Base-by-base conservation (phyloP, 2,113 vertebrate genomes). In the Charina bottae region DNA sequence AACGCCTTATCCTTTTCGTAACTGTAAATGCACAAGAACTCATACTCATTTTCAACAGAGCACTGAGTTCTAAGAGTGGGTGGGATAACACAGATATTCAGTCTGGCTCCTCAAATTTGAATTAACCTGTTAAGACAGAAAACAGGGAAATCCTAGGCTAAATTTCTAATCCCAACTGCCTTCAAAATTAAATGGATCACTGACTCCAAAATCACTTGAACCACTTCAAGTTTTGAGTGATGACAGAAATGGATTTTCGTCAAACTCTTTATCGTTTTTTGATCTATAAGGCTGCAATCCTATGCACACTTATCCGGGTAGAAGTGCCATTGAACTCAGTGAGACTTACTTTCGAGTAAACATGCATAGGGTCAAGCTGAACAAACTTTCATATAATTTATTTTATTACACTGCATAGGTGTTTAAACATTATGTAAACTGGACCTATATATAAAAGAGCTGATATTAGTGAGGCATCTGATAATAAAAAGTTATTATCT, bases 241-340 rank as follows among this genome's bases (percentile, higher is more conserved):
- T 85, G 84, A 94, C 72, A 78, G 90, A 94, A 95, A n/a, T 95
- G 95, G 94, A 96, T 93, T 93, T 7, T 93, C 92, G 95, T 91
- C 94, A 91, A 91, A 85, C 49, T 94, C 85, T 60, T 90, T 94
- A 92, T 42, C 2, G 42, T 93, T 91, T 15, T 56, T 93, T 92
- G 92, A 72, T 93, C 95, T 93, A 92, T 91, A 15, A 94, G 95
- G 90, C 94, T 90, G 93, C 84, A 92, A 86, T 92, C 90, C 90
- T 78, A 91, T 49, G 54, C n/a, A 49, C 53, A 58, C 85, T 88
- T 58, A 58, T 58, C 54, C 15, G 1, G 12, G 49, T 58, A 83
- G 28, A 58, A 78, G 64, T 53, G 19, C 53, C 53, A 88, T 24
- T 87, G 86, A 92, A 88, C 46, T 85, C 78, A 92, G 55, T 83